Conservation (phyloP, 2,888 invertebrate genomes). For the Limnephilus auricula region DNA sequence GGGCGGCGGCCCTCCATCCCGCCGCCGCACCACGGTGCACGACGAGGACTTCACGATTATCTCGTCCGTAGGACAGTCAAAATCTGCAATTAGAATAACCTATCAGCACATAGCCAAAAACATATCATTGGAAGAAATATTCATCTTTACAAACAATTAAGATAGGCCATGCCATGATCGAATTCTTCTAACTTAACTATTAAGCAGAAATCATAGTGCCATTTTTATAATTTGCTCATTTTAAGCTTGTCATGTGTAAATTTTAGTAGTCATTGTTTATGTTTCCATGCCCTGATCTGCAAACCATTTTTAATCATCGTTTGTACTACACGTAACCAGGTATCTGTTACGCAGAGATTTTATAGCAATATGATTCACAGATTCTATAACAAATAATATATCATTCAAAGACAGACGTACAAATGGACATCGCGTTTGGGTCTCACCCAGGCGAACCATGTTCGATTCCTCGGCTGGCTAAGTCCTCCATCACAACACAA, state of each 20-base stretch:
- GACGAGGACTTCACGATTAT: conserved; percentile 74
- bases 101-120: background rate
- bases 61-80: conserved; percentile 78
- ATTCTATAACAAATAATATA: background rate
- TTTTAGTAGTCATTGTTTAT: background rate
- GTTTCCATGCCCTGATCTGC: background rate
- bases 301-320: background rate
- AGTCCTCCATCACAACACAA: too few relatives aligned
- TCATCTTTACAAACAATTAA: background rate
- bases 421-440: too few relatives aligned
- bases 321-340: too few relatives aligned
- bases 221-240: background rate
- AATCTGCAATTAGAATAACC: conserved; percentile 71
- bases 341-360: background rate
- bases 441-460: too few relatives aligned
- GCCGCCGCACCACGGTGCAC: conserved; percentile 68
- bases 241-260: too few relatives aligned
- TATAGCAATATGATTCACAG: background rate
- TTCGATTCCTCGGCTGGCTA: too few relatives aligned
- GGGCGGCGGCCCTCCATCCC: conserved; percentile 68
- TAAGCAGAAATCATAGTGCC: background rate
- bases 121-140: background rate
- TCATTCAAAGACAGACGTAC: too few relatives aligned
- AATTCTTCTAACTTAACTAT: background rate
- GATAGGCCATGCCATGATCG: background rate